A percentile compares a stretch with the other conserved stretches of the same genome.
phyloP scores from a whole-genome alignment of 2,113 vertebrate species.

The Ciconia boyciana region DNA sequence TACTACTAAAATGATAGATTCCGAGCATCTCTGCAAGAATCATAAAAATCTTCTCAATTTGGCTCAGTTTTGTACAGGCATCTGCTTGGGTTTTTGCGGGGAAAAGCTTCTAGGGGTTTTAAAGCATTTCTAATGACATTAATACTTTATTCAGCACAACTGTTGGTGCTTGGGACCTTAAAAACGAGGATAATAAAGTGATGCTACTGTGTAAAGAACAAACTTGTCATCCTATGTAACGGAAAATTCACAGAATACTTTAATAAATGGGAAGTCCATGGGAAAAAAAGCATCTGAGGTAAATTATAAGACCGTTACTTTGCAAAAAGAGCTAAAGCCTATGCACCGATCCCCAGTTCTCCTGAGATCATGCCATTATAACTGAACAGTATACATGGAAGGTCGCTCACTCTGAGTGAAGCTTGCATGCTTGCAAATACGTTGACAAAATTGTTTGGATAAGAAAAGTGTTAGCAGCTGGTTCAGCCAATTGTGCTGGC shows the following conservation, averaged over 20 bases:
- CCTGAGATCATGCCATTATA: neutral
- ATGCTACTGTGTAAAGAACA: neutral
- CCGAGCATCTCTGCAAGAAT: neutral
- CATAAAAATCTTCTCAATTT: neutral
- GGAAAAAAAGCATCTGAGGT: neutral
- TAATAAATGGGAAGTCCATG: neutral
- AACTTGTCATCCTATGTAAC: neutral
- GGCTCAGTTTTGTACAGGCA: neutral
- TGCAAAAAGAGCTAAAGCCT: neutral
- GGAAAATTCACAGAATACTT: neutral
- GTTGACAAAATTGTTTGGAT: neutral
- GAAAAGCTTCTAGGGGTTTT: neutral
- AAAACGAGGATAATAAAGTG: neutral
- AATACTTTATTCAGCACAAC: neutral
- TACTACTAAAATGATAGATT: neutral
- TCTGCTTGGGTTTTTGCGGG: neutral
- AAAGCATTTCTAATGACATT: neutral
- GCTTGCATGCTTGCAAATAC: neutral
- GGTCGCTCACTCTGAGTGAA: rapidly evolving
- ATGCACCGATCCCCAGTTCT: neutral
- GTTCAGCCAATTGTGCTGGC: neutral
- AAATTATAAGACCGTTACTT: neutral
- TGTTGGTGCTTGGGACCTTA: neutral
- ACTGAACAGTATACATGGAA: neutral
- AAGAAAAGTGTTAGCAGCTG: neutral